Evolutionary conservation across 1,140 invertebrate species (phyloP).

Genomic region (Parapsyche elsis): DNA sequence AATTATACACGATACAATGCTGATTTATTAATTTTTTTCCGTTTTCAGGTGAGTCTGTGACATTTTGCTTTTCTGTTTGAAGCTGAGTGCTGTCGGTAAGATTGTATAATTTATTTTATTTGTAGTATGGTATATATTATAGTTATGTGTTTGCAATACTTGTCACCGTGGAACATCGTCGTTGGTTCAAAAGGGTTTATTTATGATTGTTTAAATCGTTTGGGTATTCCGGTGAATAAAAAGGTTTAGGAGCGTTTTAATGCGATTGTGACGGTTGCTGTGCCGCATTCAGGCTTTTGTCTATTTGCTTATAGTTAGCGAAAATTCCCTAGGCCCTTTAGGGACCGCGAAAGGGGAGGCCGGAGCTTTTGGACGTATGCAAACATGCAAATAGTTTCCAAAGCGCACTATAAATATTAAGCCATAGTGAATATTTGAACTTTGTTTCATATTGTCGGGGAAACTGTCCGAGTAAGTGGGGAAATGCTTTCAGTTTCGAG

Average conservation of each 20-base stretch:
- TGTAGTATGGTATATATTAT: too few relatives aligned
- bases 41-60: too few relatives aligned
- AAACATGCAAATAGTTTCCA: conserved; percentile 32
- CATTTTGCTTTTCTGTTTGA: too few relatives aligned
- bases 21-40: too few relatives aligned
- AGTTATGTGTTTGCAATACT: too few relatives aligned
- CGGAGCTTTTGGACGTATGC: conserved; percentile 6
- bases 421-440: conserved; percentile 2
- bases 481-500: neutral
- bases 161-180: too few relatives aligned
- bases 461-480: neutral
- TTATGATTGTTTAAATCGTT: neutral
- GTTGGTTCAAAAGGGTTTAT: neutral
- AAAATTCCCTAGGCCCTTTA: neutral
- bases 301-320: conserved; percentile 32
- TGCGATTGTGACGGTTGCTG: neutral
- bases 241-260: conserved; percentile 14
- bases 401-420: conserved; percentile 4
- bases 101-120: too few relatives aligned
- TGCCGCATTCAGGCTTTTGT: conserved; percentile 3
- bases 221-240: conserved; percentile 1
- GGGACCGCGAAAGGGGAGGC: neutral
- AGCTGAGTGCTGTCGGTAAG: too few relatives aligned
- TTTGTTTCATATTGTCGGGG: conserved; percentile 8
- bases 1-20: too few relatives aligned